A percentile compares a stretch with the other conserved stretches of the same genome.
These are phyloP conservation scores for Cheilosia pagana DNA, from an alignment of 2,888 invertebrate genomes.

Conservation along the genomic window DNA sequence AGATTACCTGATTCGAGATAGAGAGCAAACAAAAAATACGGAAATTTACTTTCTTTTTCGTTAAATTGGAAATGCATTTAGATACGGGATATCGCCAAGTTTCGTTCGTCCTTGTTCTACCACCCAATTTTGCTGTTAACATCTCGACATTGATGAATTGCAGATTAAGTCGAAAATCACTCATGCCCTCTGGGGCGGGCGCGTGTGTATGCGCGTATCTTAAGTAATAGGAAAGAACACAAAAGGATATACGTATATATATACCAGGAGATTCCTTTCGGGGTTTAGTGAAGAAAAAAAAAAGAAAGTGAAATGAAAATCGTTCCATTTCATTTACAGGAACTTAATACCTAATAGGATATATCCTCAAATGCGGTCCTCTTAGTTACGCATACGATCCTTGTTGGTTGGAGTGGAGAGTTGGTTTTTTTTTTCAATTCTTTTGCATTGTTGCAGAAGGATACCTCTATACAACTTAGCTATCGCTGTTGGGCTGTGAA, in stretches of 20 bases:
- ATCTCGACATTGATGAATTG: slow-evolving; percentile 83
- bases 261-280: slow-evolving; percentile 1
- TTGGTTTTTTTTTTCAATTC: slow-evolving; percentile 18
- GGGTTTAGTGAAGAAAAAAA: slow-evolving; percentile 1
- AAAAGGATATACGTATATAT: slow-evolving; percentile 47
- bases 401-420: slow-evolving; percentile 14
- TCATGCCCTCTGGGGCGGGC: slow-evolving; percentile 77
- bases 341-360: slow-evolving; percentile 72
- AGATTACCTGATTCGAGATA: slow-evolving; percentile 73
- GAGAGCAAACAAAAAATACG: slow-evolving; percentile 35
- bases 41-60: slow-evolving; percentile 10
- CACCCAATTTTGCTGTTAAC: slow-evolving; percentile 70
- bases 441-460: slow-evolving; percentile 53
- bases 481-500: slow-evolving; percentile 8
- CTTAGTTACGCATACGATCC: slow-evolving; percentile 74
- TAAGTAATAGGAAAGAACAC: slow-evolving; percentile 65
- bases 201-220: slow-evolving; percentile 65
- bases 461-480: slow-evolving; percentile 23
- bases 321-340: slow-evolving; percentile 74
- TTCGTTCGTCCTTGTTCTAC: slow-evolving; percentile 22
- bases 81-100: slow-evolving; percentile 57
- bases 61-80: slow-evolving; percentile 73
- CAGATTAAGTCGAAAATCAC: slow-evolving; percentile 83
- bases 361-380: slow-evolving; percentile 70
- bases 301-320: slow-evolving; percentile 36